Percentiles rank a stretch among this genome's conserved stretches.
phyloP scores from a whole-genome alignment of 1,140 invertebrate genomes.

The Drosophila pruinosa region DNA sequence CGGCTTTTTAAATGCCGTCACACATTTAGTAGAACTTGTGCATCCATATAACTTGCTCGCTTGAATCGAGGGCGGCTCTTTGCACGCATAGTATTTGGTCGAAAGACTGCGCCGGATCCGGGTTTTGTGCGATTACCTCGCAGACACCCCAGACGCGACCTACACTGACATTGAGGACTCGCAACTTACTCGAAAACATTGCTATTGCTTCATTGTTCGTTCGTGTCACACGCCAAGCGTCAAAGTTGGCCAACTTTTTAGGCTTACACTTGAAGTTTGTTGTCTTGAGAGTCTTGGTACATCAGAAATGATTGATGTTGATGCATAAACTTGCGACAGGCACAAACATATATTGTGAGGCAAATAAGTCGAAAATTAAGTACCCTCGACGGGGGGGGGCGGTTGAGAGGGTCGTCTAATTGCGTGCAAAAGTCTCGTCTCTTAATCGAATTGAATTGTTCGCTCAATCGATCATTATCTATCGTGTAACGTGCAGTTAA shows the following conservation, averaged over 20 bases:
- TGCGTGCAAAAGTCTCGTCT: constrained; percentile 41
- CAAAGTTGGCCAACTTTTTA: constrained; percentile 43
- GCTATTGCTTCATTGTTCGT: constrained; percentile 19
- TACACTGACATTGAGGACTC: constrained; percentile 46
- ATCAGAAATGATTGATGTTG: constrained; percentile 30
- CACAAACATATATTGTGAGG: background rate
- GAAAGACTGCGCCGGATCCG: constrained; percentile 18
- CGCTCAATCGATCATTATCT: constrained; percentile 58
- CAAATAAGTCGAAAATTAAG: too few species aligned
- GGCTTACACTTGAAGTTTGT: constrained; percentile 49
- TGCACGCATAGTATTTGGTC: constrained; percentile 24
- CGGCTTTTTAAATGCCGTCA: constrained; percentile 58
- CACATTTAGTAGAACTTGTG: constrained; percentile 72
- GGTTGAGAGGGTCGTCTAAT: too few species aligned
- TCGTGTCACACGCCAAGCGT: constrained; percentile 65
- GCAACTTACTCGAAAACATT: background rate
- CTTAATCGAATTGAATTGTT: background rate
- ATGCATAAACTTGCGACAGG: constrained; percentile 2
- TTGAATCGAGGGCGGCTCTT: too few species aligned
- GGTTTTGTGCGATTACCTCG: background rate
- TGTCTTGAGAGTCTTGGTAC: background rate
- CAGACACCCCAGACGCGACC: too few species aligned
- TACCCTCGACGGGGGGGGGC: background rate
- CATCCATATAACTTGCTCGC: constrained; percentile 70
- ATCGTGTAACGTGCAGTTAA: constrained; percentile 27